Evolutionary conservation across 2,113 vertebrate genomes (phyloP).

Genomic region (Gymnocephalus cernua): DNA sequence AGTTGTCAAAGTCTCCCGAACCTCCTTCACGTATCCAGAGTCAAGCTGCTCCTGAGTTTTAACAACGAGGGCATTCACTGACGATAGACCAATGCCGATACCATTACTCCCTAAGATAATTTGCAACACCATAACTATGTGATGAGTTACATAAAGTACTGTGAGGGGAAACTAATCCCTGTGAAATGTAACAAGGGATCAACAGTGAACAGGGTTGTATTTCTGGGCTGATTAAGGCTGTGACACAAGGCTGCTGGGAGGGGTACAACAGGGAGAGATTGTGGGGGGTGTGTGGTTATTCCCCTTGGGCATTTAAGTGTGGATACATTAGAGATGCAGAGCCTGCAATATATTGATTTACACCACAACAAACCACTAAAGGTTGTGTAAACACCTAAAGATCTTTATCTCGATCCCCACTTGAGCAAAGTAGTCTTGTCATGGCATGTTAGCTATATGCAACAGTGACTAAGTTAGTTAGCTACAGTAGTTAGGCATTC

Average conservation of each 20-base stretch:
- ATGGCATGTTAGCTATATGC: background rate
- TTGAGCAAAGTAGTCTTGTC: background rate
- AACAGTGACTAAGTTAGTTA: background rate
- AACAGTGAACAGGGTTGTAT: conserved; percentile 37
- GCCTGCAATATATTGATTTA: background rate
- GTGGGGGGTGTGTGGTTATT: too few species aligned
- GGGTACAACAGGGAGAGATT: background rate
- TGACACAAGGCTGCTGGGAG: conserved; percentile 44
- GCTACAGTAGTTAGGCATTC: background rate
- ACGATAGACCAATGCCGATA: background rate
- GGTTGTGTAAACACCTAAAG: conserved; percentile 4
- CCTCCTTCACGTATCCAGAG: too few species aligned
- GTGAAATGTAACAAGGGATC: conserved; percentile 68
- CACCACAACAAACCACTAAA: conserved; percentile 22
- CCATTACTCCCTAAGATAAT: conserved; percentile 27
- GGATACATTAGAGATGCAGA: background rate
- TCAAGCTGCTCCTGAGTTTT: too few species aligned
- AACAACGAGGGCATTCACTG: background rate
- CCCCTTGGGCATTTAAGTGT: background rate
- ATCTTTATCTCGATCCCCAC: conserved; percentile 31
- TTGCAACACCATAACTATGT: conserved; percentile 1
- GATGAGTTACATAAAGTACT: conserved; percentile 46
- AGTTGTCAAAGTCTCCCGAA: too few species aligned
- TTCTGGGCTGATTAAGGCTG: conserved; percentile 64
- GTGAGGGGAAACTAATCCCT: conserved; percentile 56